Conservation (phyloP, 2,797 vertebrate species). For the Acomys russatus region DNA sequence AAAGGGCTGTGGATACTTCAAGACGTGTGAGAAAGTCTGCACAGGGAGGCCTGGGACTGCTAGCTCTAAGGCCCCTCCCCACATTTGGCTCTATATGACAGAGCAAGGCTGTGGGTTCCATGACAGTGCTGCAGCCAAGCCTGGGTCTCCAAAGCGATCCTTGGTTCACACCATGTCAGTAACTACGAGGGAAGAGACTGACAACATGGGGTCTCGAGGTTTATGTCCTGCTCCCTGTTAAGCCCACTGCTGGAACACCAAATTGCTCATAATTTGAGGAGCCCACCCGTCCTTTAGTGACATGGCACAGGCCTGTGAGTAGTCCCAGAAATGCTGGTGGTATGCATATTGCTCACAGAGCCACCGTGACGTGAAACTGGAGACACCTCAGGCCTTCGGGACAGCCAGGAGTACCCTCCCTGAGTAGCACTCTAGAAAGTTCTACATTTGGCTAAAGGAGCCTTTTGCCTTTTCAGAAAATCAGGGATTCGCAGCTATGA, state of each 20-base stretch:
- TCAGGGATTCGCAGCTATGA: rapidly evolving
- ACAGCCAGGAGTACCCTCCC: rapidly evolving
- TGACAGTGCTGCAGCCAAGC: rapidly evolving
- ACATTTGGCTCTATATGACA: neutral
- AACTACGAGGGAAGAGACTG: neutral
- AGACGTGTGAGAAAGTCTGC: neutral
- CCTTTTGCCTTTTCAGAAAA: neutral
- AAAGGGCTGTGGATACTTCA: rapidly evolving
- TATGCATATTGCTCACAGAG: rapidly evolving
- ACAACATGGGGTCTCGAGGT: rapidly evolving
- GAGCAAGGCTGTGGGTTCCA: too few relatives aligned
- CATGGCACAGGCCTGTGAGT: rapidly evolving
- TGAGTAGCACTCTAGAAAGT: rapidly evolving
- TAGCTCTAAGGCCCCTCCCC: neutral
- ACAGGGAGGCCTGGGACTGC: neutral
- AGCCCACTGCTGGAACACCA: neutral
- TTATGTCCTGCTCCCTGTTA: neutral
- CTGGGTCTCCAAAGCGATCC: neutral
- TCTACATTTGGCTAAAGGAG: neutral
- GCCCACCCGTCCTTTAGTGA: neutral
- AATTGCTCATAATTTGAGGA: neutral
- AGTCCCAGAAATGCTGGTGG: neutral
- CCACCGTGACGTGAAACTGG: neutral
- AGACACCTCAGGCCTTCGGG: rapidly evolving
- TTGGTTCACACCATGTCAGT: neutral